Percentiles rank a stretch among this genome's conserved stretches.
phyloP scores from a whole-genome alignment of 2,797 vertebrate genomes.

The Macropodus opercularis region DNA sequence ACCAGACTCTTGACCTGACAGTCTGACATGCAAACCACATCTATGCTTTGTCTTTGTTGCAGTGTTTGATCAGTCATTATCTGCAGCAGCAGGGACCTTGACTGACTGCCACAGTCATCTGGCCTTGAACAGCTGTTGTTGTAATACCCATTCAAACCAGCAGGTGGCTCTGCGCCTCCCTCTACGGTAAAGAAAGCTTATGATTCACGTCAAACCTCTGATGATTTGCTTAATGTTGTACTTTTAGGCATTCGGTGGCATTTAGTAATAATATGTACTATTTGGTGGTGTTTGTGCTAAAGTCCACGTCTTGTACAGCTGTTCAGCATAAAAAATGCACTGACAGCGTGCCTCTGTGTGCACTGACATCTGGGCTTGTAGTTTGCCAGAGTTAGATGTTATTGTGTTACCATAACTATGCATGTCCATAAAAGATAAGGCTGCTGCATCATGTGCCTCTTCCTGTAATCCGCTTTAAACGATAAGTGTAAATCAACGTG shows the following conservation, averaged over 20 bases:
- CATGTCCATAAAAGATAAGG: not conserved
- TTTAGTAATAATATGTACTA: not conserved
- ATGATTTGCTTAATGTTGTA: not conserved
- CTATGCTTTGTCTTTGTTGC: not conserved
- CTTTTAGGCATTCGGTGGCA: constrained; percentile 4
- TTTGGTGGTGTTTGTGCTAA: not conserved
- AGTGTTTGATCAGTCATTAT: constrained; percentile 11
- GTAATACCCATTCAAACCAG: constrained; percentile 53
- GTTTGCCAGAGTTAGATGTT: not conserved
- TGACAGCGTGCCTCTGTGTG: no score
- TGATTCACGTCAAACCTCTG: constrained; percentile 14
- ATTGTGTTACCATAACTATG: not conserved
- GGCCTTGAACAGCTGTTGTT: constrained; percentile 64
- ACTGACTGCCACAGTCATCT: constrained; percentile 52
- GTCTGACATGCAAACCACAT: not conserved
- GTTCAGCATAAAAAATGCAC: not conserved
- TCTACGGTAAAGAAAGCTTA: not conserved
- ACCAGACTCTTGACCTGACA: not conserved
- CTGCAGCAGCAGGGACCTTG: constrained; percentile 25
- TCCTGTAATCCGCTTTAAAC: not conserved
- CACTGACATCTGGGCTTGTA: not conserved
- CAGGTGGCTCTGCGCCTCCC: constrained; percentile 58
- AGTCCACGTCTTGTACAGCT: not conserved
- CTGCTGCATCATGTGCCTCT: not conserved
- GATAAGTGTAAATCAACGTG: not conserved